Conservation (phyloP, 2,888 invertebrate genomes). For the Brachynemurus nebulosus region DNA sequence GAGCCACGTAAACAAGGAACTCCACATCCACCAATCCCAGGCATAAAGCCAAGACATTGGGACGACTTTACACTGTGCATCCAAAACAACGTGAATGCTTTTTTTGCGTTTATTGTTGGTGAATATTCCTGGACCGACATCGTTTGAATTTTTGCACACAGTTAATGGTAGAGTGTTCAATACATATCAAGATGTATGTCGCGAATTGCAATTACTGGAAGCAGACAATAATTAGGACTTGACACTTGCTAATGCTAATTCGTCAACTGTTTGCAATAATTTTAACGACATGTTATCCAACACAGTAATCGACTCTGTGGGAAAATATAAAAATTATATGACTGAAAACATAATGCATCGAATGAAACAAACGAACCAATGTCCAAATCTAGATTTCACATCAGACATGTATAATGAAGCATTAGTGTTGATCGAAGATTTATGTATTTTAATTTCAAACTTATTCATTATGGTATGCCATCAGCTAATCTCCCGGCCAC, state of each 20-base stretch:
- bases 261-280: conserved; percentile 23
- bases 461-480: too few species aligned
- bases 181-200: conserved; percentile 13
- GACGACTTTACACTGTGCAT: conserved; percentile 20
- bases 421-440: conserved; percentile 22
- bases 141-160: conserved; percentile 18
- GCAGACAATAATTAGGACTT: conserved; percentile 11
- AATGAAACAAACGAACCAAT: neutral
- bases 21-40: conserved; percentile 13
- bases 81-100: conserved; percentile 18
- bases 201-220: conserved; percentile 18
- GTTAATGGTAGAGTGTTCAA: conserved; percentile 8
- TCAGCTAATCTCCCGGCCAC: too few species aligned
- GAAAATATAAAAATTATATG: conserved; percentile 17
- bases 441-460: conserved; percentile 19
- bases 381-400: neutral
- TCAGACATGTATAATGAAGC: conserved; percentile 16
- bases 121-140: conserved; percentile 17
- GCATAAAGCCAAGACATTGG: conserved; percentile 17
- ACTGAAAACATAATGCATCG: neutral
- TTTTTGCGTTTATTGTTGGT: conserved; percentile 12
- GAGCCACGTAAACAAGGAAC: conserved; percentile 12
- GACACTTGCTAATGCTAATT: conserved; percentile 21
- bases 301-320: conserved; percentile 21
- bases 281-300: conserved; percentile 21